A percentile compares a stretch with the other conserved stretches of the same genome.
Conservation (phyloP, 1,140 invertebrate species). For the Eufriesea mexicana region DNA sequence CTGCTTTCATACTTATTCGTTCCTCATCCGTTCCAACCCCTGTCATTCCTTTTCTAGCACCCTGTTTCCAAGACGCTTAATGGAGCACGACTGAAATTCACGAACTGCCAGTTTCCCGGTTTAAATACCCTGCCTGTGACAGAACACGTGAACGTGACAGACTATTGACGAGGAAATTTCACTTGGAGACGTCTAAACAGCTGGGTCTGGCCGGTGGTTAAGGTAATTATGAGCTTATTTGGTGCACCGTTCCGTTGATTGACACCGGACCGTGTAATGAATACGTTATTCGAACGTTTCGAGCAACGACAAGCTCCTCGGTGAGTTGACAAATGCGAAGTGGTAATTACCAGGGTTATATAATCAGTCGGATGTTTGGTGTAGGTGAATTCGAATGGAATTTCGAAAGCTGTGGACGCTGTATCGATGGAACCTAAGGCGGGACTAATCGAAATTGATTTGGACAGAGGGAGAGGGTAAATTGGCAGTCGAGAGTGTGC, state of each 20-base stretch:
- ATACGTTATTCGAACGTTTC: conserved; percentile 14
- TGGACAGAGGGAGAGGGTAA: neutral
- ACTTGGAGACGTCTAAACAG: conserved; percentile 6
- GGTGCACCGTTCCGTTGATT: conserved; percentile 19
- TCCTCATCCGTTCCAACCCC: too few species aligned
- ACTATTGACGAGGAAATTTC: conserved; percentile 54
- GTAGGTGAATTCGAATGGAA: conserved; percentile 1
- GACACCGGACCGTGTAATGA: conserved; percentile 30
- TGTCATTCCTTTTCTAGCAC: too few species aligned
- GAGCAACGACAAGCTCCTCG: neutral
- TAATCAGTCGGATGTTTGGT: conserved; percentile 11
- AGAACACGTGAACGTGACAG: conserved; percentile 11
- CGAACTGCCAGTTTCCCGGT: too few species aligned
- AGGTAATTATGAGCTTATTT: conserved; percentile 46
- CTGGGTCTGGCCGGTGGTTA: conserved; percentile 27
- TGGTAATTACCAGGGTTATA: neutral
- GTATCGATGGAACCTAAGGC: neutral
- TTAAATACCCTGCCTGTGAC: neutral
- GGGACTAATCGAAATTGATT: conserved; percentile 19
- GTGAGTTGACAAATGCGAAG: neutral
- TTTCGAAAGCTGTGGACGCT: neutral
- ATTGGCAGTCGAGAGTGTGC: neutral
- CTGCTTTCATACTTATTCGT: too few species aligned
- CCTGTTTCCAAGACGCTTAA: too few species aligned
- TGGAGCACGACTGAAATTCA: too few species aligned